Percentiles rank a stretch among this genome's conserved stretches.
phyloP scores from a whole-genome alignment of 2,113 vertebrate genomes.

The Chamaea fasciata region DNA sequence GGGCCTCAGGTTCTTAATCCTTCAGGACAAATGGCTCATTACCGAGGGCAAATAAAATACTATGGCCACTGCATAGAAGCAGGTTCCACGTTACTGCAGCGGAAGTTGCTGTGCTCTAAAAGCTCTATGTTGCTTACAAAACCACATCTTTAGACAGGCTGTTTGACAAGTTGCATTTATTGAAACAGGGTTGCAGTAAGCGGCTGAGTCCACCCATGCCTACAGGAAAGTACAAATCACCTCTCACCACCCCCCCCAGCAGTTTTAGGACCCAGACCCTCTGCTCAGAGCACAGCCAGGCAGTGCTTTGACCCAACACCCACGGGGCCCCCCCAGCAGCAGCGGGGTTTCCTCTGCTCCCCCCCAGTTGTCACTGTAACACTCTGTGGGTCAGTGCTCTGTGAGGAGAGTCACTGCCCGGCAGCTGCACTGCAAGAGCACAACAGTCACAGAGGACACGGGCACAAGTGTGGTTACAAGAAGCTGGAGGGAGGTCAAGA shows the following conservation, averaged over 20 bases:
- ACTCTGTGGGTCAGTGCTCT: not conserved
- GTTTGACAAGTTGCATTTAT: not conserved
- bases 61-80: fast-evolving
- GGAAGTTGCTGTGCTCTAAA: fast-evolving
- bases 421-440: not conserved
- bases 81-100: fast-evolving
- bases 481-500: not conserved
- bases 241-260: not conserved
- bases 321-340: not conserved
- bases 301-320: fast-evolving
- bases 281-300: not conserved
- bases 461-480: not conserved
- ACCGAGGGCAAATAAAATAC: not conserved
- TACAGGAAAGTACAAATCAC: not conserved
- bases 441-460: fast-evolving
- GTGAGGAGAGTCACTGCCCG: fast-evolving
- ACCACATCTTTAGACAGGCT: not conserved
- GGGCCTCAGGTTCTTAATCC: too few relatives aligned
- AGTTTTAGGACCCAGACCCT: not conserved
- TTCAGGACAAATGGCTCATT: fast-evolving
- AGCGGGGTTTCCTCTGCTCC: fast-evolving
- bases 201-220: not conserved
- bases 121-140: not conserved
- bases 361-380: not conserved
- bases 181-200: not conserved